These are phyloP conservation scores for Probosciger aterrimus DNA, from an alignment of 2,113 vertebrate genomes.

Conservation along the genomic window DNA sequence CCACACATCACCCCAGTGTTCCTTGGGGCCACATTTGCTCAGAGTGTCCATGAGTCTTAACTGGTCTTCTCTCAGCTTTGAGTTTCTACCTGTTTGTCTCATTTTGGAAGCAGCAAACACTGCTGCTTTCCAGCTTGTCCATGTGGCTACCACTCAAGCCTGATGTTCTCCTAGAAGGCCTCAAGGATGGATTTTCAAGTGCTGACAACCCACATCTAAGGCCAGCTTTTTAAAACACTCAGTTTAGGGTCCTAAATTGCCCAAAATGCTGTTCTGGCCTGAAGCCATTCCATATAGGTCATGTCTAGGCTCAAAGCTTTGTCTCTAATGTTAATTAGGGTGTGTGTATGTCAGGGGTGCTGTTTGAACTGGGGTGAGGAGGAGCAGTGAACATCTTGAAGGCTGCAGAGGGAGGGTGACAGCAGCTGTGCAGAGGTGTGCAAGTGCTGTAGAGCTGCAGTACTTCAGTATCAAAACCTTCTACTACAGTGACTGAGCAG, in stretches of 20 bases:
- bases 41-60: fast-evolving
- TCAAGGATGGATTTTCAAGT: neutral
- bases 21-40: neutral
- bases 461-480: neutral
- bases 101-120: neutral
- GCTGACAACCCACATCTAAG: neutral
- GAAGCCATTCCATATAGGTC: neutral
- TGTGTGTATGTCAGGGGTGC: neutral
- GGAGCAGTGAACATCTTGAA: neutral
- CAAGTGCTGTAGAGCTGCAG: neutral
- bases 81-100: neutral
- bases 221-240: neutral
- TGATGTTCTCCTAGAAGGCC: neutral
- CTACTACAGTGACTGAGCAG: neutral
- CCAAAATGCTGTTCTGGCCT: neutral
- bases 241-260: neutral
- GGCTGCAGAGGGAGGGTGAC: neutral
- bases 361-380: neutral
- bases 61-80: neutral
- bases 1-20: neutral
- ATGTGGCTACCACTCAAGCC: fast-evolving
- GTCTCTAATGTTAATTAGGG: neutral
- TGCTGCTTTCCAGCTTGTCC: neutral
- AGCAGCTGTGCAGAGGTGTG: neutral
- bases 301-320: neutral